Evolutionary conservation across 2,888 invertebrate genomes (phyloP), one percentile per base, ranked within the genome.

Genomic region (Sarcophaga subvicina): DNA sequence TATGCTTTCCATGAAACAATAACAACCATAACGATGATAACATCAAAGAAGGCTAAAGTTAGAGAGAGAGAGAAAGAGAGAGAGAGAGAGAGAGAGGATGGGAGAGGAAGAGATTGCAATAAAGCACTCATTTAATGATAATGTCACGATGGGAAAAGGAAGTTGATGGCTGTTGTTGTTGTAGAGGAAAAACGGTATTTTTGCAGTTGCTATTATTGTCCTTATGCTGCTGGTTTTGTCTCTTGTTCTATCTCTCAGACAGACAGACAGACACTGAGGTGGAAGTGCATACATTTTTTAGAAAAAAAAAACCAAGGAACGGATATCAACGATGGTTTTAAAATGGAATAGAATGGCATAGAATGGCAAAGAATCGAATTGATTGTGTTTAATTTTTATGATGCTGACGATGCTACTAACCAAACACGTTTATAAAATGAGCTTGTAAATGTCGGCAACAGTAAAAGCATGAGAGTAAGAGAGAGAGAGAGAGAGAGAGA

Each of bases 341-440:
- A 54, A 54, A 17, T 54, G 54, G 37, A 37, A 37, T 17, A 62
- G 25, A 22, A 25, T 37, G 8, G 5, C 73, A 62, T 17, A 62
- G 25, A 22, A 25, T 20, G 4, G 3, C 73, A 62, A 69, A 62
- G 75, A 63, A 75, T 69, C 62, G 81, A 69, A 75, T 69, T 75
- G 62, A 63, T 54, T 25, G 49, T 49, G 66, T 54, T 62, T 60
- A 62, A 62, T 27, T 73, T 54, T 62, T 60, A 62, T 80, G 10
- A 73, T 60, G 60, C 20, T 80, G 47, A 20, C 45, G 54, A 59
- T 45, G 45, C 72, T 4, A 66, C 72, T 45, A 71, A 80, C 20
- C 14, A 71, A 25, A 71, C 60, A 49, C 47, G 14, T 62, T 14
- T 17, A 54, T 54, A 14, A 54, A 17, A 67, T 69, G 20, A 10